phyloP scores from a whole-genome alignment of 2,113 vertebrate species.

The Prinia subflava region DNA sequence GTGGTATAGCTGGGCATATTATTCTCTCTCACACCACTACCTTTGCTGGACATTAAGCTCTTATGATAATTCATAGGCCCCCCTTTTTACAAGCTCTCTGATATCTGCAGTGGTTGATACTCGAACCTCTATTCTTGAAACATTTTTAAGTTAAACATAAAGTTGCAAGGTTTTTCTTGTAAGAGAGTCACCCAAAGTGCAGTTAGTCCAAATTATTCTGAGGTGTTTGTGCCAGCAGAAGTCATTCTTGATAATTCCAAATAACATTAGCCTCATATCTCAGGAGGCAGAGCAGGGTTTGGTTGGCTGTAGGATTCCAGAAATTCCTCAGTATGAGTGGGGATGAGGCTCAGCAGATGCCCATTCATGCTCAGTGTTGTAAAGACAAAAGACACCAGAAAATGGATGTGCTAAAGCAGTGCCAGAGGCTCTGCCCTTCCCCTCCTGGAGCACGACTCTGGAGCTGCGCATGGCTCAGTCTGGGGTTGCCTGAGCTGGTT shows the following conservation, averaged over 20 bases:
- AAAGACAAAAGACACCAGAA: not conserved
- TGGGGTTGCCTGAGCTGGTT: not conserved
- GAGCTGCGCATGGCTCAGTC: not conserved
- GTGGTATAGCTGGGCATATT: not conserved
- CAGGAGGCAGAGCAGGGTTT: not conserved
- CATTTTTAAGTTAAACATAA: not conserved
- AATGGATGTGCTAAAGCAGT: not conserved
- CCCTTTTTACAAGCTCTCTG: not conserved
- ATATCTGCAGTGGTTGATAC: not conserved
- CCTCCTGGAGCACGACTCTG: fast-evolving
- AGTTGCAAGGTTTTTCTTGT: fast-evolving
- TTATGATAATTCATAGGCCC: not conserved
- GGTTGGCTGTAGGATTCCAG: not conserved
- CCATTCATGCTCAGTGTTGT: not conserved
- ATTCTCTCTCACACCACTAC: not conserved
- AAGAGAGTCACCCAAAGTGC: not conserved
- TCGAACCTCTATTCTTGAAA: not conserved
- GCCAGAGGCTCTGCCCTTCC: not conserved
- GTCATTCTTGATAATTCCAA: not conserved
- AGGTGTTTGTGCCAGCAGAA: not conserved
- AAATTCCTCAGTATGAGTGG: not conserved
- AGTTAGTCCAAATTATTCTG: not conserved
- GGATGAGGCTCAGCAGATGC: not conserved
- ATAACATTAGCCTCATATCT: not conserved
- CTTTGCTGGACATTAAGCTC: not conserved